Conservation (phyloP, 2,888 invertebrate genomes). For the Pterostichus madidus region DNA sequence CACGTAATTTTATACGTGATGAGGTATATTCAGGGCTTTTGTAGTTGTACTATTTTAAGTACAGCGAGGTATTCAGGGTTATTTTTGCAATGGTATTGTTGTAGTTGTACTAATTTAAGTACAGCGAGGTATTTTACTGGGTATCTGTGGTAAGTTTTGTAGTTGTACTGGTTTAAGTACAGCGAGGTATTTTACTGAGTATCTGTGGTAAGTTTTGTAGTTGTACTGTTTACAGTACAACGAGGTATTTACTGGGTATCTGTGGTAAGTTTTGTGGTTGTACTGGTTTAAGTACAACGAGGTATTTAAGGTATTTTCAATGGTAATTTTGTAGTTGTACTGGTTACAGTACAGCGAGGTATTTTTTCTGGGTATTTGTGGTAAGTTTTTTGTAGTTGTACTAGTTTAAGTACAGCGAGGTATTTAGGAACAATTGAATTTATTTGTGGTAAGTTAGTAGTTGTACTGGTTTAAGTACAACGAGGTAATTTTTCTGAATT, state of each 20-base stretch:
- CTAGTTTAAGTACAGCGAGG: slow-evolving; percentile 32
- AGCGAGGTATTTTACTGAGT: slow-evolving; percentile 20
- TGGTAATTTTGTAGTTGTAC: slow-evolving; percentile 30
- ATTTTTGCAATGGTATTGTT: background rate
- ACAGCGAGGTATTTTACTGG: slow-evolving; percentile 30
- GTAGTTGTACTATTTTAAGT: slow-evolving; percentile 22
- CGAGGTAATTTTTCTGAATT: slow-evolving; percentile 4
- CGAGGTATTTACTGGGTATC: slow-evolving; percentile 11
- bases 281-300: background rate
- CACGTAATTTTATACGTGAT: slow-evolving; percentile 45
- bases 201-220: slow-evolving; percentile 16
- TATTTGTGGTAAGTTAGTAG: background rate
- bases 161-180: background rate
- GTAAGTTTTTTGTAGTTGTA: slow-evolving; percentile 41
- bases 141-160: background rate
- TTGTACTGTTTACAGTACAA: slow-evolving; percentile 22
- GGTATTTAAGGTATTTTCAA: background rate
- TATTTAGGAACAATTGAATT: too few relatives aligned
- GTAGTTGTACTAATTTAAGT: slow-evolving; percentile 37
- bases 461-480: background rate
- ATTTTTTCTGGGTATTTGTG: background rate
- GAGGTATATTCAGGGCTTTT: slow-evolving; percentile 53
- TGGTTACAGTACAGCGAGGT: background rate
- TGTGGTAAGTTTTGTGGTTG: slow-evolving; percentile 3
- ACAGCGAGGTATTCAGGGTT: slow-evolving; percentile 34